Evolutionary conservation across 2,888 invertebrate genomes (phyloP), one percentile per base, ranked within the genome.

Genomic region (Agonopterix subpropinquella): DNA sequence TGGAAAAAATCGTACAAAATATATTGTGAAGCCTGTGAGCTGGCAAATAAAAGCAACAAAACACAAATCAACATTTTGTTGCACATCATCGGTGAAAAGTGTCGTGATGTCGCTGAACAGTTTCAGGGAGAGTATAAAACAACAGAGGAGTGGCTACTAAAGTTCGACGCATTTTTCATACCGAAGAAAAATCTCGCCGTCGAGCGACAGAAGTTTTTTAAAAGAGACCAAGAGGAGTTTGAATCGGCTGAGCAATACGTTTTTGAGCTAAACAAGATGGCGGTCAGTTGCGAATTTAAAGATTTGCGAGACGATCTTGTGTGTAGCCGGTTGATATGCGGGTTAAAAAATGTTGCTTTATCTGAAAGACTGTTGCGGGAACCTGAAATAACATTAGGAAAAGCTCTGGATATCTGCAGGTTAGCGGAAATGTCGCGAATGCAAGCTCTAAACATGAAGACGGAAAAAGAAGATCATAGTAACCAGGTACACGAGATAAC

Each of bases 301-400:
- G 49, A 52, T 2, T 47, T 64, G 8, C 44, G 47, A 1, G 50
- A 53, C 39, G 57, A 58, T 13, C 43, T 62, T 13, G 47, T 59
- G 1, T 43, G 51, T 13, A 57, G 58, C 44, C 47, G 55, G 9
- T 45, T 64, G 36, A 57, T 62, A 36, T 61, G 61, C 48, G 59
- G 61, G 0, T 39, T 64, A 9, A 45, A 11, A 35, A 54, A 56
- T 8, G 47, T 9, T 2, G 37, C 28, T 0, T n/a, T 63, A 10
- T 44, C 55, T 15, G 61, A 57, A 47, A 13, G 60, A 35, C 18
- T 60, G 35, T 42, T 58, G 13, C 35, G 58, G 8, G 59, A 57
- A 49, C 28, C 53, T 1, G 54, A 58, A 7, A 47, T 59, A 13
- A 53, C 54, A 0, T 47, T 57, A 11, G 2, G 44, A 18, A 58